Percentiles rank a stretch among this genome's conserved stretches.
These are phyloP conservation scores for Rhyacichthys aspro DNA, from an alignment of 2,797 vertebrate genomes.

Conservation along the genomic window DNA sequence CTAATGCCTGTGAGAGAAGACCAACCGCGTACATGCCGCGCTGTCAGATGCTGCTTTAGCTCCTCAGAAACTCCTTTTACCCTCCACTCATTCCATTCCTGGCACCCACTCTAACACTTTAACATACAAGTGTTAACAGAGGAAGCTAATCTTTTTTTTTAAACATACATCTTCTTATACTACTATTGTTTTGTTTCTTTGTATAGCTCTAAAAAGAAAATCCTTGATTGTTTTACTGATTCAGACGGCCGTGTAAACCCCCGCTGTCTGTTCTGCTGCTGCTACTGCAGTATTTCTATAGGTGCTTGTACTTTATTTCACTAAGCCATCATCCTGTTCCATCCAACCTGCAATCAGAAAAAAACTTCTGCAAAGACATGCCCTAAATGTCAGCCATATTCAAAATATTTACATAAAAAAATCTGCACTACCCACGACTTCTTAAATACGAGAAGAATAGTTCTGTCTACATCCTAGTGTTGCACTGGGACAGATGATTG, in stretches of 20 bases:
- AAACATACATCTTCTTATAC: conserved; percentile 44
- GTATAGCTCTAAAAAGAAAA: background rate
- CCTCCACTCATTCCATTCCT: conserved; percentile 31
- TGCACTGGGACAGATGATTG: conserved; percentile 6
- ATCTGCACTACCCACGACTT: too few species aligned
- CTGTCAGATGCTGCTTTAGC: conserved; percentile 61
- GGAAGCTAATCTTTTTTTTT: conserved; percentile 61
- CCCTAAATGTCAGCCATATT: too few species aligned
- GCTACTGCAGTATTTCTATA: conserved; percentile 37
- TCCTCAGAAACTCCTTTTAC: conserved; percentile 55
- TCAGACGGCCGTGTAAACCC: background rate
- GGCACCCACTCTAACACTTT: conserved; percentile 31
- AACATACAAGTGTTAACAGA: conserved; percentile 44
- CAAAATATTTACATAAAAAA: too few species aligned
- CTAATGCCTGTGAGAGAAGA: conserved; percentile 69
- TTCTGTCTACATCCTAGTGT: conserved; percentile 18
- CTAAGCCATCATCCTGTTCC: background rate
- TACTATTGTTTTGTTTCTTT: too few species aligned
- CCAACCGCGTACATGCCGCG: conserved; percentile 59
- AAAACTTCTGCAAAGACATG: too few species aligned
- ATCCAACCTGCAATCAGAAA: too few species aligned
- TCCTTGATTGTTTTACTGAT: background rate
- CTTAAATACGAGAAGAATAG: background rate
- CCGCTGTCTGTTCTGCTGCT: conserved; percentile 25
- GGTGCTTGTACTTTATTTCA: conserved; percentile 13